phyloP scores from a whole-genome alignment of 2,888 invertebrate species.

The Cantharis nigra region DNA sequence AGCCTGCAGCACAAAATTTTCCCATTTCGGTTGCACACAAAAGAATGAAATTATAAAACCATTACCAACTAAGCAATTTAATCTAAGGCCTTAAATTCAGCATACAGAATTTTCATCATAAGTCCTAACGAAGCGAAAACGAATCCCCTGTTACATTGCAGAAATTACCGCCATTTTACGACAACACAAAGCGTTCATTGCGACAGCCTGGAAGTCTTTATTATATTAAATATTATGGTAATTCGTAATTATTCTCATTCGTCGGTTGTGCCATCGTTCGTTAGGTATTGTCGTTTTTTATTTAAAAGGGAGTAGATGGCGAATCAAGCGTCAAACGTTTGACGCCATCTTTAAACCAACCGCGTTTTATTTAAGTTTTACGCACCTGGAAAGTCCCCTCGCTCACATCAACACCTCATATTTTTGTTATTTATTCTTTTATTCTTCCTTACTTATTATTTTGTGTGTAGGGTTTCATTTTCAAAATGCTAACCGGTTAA shows the following conservation, averaged over 20 bases:
- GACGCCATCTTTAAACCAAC: constrained; percentile 33
- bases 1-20: neutral
- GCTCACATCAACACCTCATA: neutral
- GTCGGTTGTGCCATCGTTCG: constrained; percentile 35
- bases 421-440: neutral
- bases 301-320: constrained; percentile 34
- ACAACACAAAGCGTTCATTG: constrained; percentile 44
- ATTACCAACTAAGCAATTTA: constrained; percentile 48
- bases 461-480: neutral
- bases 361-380: neutral
- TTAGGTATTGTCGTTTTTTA: constrained; percentile 35
- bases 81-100: constrained; percentile 42
- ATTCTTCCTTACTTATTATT: neutral
- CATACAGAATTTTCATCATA: constrained; percentile 45
- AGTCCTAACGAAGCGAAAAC: constrained; percentile 50
- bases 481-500: neutral
- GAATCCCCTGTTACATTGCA: constrained; percentile 41
- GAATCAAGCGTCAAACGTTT: constrained; percentile 28
- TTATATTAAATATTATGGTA: constrained; percentile 52
- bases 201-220: constrained; percentile 46
- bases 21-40: constrained; percentile 12
- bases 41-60: constrained; percentile 46
- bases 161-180: constrained; percentile 52
- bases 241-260: constrained; percentile 48
- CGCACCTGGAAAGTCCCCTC: neutral